Conservation (phyloP, 1,140 invertebrate genomes). For the Gerris buenoi region DNA sequence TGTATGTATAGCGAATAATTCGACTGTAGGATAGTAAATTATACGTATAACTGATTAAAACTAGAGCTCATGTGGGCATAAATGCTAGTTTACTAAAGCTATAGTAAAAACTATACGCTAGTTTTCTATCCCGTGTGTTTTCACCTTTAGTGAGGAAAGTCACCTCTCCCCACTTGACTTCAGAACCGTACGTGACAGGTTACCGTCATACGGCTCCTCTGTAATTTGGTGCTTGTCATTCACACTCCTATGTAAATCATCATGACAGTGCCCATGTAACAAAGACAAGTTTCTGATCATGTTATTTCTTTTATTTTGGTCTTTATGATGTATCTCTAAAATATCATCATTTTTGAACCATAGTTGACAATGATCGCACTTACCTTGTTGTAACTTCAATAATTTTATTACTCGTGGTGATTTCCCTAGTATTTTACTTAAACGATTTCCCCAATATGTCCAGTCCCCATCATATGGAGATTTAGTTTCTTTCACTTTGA, state of each 20-base stretch:
- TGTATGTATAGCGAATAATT: too few species aligned
- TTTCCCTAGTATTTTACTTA: background rate
- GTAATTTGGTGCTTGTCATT: background rate
- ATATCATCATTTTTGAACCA: constrained; percentile 1
- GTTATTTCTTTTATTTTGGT: background rate
- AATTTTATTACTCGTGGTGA: constrained; percentile 1
- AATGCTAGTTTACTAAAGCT: too few species aligned
- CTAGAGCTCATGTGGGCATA: too few species aligned
- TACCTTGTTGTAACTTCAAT: background rate
- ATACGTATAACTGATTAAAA: too few species aligned
- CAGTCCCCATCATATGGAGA: too few species aligned
- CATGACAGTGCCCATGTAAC: constrained; percentile 76
- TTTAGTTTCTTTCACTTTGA: background rate
- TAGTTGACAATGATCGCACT: background rate
- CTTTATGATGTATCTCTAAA: constrained; percentile 1
- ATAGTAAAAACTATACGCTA: too few species aligned
- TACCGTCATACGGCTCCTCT: background rate
- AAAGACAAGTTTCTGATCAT: constrained; percentile 38
- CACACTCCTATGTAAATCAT: constrained; percentile 68
- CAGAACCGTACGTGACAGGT: background rate
- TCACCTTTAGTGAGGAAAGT: too few species aligned
- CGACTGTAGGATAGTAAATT: too few species aligned
- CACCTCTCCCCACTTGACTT: background rate
- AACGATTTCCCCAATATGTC: background rate
- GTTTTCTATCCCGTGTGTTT: too few species aligned